Evolutionary conservation across 2,888 invertebrate species (phyloP), one percentile per base, ranked within the genome.

Genomic region (Drosophila nr. medialis): DNA sequence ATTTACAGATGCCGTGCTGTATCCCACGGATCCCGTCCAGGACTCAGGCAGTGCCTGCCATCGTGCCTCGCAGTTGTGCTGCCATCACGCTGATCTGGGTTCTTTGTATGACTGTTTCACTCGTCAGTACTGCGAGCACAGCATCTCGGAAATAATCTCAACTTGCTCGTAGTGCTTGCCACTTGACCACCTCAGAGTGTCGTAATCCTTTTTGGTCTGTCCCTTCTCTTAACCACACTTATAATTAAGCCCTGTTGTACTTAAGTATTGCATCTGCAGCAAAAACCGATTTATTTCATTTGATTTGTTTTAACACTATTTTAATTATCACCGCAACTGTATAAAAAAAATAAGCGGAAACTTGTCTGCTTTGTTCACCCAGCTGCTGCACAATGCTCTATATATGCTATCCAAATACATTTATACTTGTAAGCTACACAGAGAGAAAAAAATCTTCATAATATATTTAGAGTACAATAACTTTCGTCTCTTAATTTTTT

Each of bases 1-100:
- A 24, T 40, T 18, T 58, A 10, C 76, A 89, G 89, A 75, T 30
- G 24, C 58, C 50, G 8, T 84, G 21, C 34, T 49, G 3, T 85
- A 67, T 50, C 84, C 84, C 7, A 30, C 34, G 73, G 85, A 87
- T 32, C 24, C 55, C 3, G 61, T 32, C 54, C 55, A 53, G 21
- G 18, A 64, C 51, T 7, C 10, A 34, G 76, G 59, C 48, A 81
- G 50, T 11, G 93, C 94, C 1, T 97, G 97, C 89, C 95, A 95
- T 0, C 95, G 95, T 94, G 96, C 96, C 0, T 95, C 96, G 34
- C 92, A 95, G 15, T 94, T 95, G 0, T 97, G 97, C 89, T 97
- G 97, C 88, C 93, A 94, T 0, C 92, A 93, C 0, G 85, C 90
- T 10, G 92, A 92, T 8, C 93, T 93, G 70, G 92, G 93, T 24